Conservation (phyloP, 2,797 vertebrate species). For the Amphiprion clarkii region DNA sequence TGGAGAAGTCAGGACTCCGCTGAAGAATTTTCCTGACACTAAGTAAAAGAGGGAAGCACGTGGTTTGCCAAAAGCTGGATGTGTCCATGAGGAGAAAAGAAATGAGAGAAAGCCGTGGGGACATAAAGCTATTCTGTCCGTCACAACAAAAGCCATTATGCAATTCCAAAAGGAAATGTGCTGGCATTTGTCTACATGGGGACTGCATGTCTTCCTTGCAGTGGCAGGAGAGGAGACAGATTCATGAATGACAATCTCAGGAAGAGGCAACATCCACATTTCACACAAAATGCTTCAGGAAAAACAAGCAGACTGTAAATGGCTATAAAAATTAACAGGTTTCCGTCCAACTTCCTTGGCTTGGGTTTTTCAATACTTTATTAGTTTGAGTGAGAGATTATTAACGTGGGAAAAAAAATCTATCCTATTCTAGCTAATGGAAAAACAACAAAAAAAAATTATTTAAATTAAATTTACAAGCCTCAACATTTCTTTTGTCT, state of each 20-base stretch:
- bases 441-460: no score
- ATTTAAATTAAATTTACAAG: no score
- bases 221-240: constrained; percentile 63
- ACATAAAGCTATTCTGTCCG: constrained; percentile 39
- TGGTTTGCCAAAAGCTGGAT: constrained; percentile 26
- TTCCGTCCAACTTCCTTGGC: constrained; percentile 52
- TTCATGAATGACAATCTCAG: constrained; percentile 73
- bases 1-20: no score
- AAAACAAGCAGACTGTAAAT: constrained; percentile 70
- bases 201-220: constrained; percentile 39
- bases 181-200: constrained; percentile 56
- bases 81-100: constrained; percentile 1
- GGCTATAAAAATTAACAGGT: constrained; percentile 67
- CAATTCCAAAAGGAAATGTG: constrained; percentile 58
- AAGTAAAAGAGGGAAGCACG: constrained; percentile 21
- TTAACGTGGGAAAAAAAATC: background rate
- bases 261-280: constrained; percentile 76
- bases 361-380: constrained; percentile 42
- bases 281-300: constrained; percentile 74
- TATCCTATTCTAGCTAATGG: no score
- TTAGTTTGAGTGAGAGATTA: constrained; percentile 20
- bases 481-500: no score
- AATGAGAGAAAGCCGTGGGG: constrained; percentile 31
- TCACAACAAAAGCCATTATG: constrained; percentile 56
- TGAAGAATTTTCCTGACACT: background rate